These are phyloP conservation scores for Notarius quadriscutis DNA, from an alignment of 2,113 vertebrate genomes.

Conservation along the genomic window DNA sequence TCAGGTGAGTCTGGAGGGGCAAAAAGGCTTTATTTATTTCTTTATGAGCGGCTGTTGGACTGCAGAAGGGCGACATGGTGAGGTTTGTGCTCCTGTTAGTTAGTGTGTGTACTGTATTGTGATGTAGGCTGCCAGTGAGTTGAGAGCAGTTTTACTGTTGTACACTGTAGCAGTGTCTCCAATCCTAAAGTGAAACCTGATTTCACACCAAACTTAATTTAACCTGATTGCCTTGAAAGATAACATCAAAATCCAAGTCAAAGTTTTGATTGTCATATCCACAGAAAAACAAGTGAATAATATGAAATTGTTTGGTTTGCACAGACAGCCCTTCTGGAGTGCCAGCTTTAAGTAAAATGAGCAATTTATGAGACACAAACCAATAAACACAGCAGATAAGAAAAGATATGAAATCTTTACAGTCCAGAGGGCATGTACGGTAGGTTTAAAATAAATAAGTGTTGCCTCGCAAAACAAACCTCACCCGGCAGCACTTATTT, in stretches of 20 bases:
- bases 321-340: too few relatives aligned
- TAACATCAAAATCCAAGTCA: neutral
- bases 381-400: too few relatives aligned
- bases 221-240: neutral
- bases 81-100: neutral
- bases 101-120: neutral
- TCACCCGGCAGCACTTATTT: too few relatives aligned
- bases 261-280: too few relatives aligned
- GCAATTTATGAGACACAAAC: too few relatives aligned
- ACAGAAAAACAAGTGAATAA: too few relatives aligned
- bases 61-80: neutral
- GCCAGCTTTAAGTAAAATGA: too few relatives aligned
- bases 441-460: too few relatives aligned
- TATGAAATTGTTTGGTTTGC: too few relatives aligned
- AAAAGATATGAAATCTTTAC: too few relatives aligned
- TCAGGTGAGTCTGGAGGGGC: conserved; percentile 12
- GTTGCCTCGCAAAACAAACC: too few relatives aligned
- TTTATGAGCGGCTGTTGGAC: neutral
- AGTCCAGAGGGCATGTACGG: too few relatives aligned
- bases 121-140: neutral
- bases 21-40: neutral
- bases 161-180: neutral
- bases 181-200: neutral
- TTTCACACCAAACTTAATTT: neutral
- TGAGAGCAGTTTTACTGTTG: neutral